A percentile compares a stretch with the other conserved stretches of the same genome.
Evolutionary conservation across 2,797 vertebrate genomes (phyloP).

Genomic region (Liasis olivaceus): DNA sequence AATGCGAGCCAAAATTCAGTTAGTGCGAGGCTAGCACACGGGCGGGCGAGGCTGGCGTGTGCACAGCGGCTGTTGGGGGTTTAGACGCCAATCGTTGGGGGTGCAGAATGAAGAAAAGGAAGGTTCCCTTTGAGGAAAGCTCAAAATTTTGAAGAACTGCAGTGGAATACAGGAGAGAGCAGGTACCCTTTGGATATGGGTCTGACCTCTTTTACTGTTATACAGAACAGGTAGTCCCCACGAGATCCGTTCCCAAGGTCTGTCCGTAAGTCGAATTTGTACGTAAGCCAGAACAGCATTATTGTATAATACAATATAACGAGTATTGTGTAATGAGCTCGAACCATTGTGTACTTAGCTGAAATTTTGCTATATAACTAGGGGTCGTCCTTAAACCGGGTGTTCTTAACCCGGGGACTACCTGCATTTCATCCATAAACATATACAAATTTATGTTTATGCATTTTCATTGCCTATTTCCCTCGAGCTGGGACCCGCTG

Average conservation of each 20-base stretch:
- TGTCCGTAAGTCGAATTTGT: no score
- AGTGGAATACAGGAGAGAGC: not conserved
- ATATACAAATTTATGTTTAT: not conserved
- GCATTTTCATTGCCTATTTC: not conserved
- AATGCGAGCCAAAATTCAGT: not conserved
- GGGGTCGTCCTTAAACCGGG: no score
- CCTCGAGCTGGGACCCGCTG: not conserved
- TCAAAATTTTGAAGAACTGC: not conserved
- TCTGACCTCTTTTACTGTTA: no score
- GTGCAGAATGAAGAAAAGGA: not conserved
- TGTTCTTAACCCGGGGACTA: no score
- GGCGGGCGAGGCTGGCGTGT: no score
- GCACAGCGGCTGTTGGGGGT: not conserved
- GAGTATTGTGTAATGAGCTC: no score
- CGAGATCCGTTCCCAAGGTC: no score
- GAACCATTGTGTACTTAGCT: no score
- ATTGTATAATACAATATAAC: no score
- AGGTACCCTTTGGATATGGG: not conserved
- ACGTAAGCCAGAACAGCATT: no score
- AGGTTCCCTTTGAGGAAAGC: not conserved
- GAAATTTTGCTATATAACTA: no score
- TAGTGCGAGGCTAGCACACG: not conserved
- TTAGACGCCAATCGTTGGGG: not conserved
- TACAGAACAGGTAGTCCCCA: no score
- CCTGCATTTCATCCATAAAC: not conserved